Conservation (phyloP, 2,888 invertebrate genomes). For the Chrysolina haemoptera region DNA sequence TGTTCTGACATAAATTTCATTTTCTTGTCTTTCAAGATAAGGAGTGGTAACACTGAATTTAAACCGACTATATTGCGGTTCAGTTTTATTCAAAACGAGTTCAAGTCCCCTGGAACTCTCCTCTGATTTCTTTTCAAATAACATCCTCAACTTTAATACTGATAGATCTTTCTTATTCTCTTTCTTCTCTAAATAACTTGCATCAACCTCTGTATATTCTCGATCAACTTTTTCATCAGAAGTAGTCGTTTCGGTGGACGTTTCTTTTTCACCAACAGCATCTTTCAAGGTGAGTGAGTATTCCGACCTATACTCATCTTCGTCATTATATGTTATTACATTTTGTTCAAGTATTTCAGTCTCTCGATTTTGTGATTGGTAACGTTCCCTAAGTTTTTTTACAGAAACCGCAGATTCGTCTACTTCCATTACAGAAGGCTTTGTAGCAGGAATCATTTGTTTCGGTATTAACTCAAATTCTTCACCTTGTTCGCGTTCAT, state of each 20-base stretch:
- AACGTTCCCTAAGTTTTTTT: slow-evolving; percentile 35
- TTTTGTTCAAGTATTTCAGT: background rate
- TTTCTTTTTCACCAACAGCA: background rate
- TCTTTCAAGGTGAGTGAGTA: background rate
- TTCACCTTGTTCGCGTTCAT: background rate
- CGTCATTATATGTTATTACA: background rate
- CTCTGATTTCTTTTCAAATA: background rate
- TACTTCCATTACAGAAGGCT: background rate
- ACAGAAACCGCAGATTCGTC: slow-evolving; percentile 28
- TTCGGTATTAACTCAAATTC: background rate
- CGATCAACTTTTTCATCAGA: too few relatives aligned
- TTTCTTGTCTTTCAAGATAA: background rate
- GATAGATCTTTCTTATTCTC: background rate
- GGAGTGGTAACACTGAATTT: slow-evolving; percentile 1
- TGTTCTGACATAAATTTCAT: background rate
- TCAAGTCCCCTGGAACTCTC: background rate
- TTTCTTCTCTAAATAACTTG: background rate
- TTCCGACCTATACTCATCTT: background rate
- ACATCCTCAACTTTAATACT: background rate
- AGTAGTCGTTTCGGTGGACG: background rate
- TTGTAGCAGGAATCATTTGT: background rate
- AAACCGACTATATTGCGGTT: background rate
- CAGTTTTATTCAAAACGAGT: background rate
- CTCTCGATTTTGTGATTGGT: slow-evolving; percentile 5
- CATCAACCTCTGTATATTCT: background rate